Evolutionary conservation across 92 coral and sea anemone species (phyloP), one percentile per base, ranked within the genome.

Genomic region (Desmophyllum pertusum): DNA sequence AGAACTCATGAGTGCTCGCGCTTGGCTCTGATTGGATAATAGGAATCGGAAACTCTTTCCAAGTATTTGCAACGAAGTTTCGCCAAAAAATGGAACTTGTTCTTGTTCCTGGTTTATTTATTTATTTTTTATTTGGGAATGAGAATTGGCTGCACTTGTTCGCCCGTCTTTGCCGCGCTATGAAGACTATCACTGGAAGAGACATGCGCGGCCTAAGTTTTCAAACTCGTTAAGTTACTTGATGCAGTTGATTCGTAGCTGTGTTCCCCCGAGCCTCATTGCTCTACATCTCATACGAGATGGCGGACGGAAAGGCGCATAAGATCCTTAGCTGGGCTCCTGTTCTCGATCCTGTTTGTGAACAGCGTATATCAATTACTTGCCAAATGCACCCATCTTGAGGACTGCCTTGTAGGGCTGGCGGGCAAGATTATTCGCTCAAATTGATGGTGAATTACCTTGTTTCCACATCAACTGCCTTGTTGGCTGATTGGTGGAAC

Each of bases 321-420:
- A 63, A 43, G 79, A 31, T 40, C 42, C 86, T 27, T 43, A n/a
- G 53, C 33, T 19, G n/a, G 53, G 53, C 78, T 81, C 45, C 51
- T 10, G 48, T 46, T 4, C 70, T 57, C 72, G n/a, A 29, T 82
- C 86, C 31, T 48, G 46, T n/a, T 18, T 81, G 78, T 18, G 77
- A 36, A 82, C 86, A 82, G 79, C 72, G 55, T 55, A 82, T 59
- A 30, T 82, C 72, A 40, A 82, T 40, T 29, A 62, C 72, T 55
- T 73, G 70, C 86, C 86, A n/a, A n/a, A 82, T 41, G 79, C 31
- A n/a, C n/a, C 72, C 59, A 37, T 82, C 77, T 41, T 53, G 78
- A 55, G 72, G 46, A 82, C 70, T 69, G 23, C 79, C 71, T 41
- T 70, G 86, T 19, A 82, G 70, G 43, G 86, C 59, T n/a, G 25